These are phyloP conservation scores for Diabrotica virgifera DNA, from an alignment of 1,140 invertebrate species.

Conservation along the genomic window DNA sequence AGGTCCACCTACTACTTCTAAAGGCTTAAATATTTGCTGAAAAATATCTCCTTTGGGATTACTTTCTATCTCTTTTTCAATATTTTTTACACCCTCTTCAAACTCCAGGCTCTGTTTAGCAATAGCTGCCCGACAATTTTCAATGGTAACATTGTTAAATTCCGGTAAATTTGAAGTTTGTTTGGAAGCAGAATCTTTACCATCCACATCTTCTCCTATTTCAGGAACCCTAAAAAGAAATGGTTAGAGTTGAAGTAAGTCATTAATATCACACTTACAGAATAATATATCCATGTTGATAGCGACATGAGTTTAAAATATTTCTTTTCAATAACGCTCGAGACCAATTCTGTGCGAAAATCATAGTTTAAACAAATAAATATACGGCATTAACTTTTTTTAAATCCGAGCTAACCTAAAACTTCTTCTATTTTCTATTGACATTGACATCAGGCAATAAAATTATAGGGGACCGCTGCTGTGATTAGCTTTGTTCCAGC, in stretches of 20 bases:
- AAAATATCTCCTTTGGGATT: conserved; percentile 57
- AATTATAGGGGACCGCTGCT: too few species aligned
- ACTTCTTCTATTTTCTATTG: too few species aligned
- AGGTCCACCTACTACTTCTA: conserved; percentile 70
- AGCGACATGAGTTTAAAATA: conserved; percentile 18
- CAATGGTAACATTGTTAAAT: conserved; percentile 76
- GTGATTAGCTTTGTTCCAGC: too few species aligned
- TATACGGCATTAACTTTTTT: too few species aligned
- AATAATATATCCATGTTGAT: conserved; percentile 29
- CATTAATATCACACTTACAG: conserved; percentile 26
- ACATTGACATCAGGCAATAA: too few species aligned
- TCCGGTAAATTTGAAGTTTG: conserved; percentile 70
- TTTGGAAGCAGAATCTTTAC: conserved; percentile 68
- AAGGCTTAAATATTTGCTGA: conserved; percentile 68
- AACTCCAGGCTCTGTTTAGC: conserved; percentile 79
- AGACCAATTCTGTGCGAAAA: too few species aligned
- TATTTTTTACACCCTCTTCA: conserved; percentile 69
- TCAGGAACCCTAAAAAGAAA: conserved; percentile 75
- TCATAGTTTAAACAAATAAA: too few species aligned
- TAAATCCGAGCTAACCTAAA: too few species aligned
- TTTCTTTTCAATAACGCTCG: conserved; percentile 8
- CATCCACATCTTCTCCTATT: conserved; percentile 76
- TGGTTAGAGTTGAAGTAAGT: neutral
- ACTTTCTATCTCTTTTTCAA: conserved; percentile 58
- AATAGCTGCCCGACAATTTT: conserved; percentile 77